Evolutionary conservation across 1,140 invertebrate genomes (phyloP).

Genomic region (Rhopalosiphum padi): DNA sequence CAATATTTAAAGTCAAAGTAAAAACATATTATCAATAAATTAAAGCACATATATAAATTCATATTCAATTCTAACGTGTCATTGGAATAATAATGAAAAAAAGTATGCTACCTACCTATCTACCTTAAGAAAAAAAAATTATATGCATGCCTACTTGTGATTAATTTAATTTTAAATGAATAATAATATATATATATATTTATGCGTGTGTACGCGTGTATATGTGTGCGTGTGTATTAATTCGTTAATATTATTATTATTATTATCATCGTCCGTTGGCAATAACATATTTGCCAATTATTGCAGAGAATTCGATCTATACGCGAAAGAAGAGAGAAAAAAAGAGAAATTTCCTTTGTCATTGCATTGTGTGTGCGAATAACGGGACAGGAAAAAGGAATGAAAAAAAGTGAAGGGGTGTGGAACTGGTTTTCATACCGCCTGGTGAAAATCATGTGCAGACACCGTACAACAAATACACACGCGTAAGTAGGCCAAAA

Average conservation of each 20-base stretch:
- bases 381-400: slow-evolving; percentile 54
- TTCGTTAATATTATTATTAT: background rate
- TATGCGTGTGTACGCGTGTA: background rate
- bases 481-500: slow-evolving; percentile 57
- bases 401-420: slow-evolving; percentile 56
- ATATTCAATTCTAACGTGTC: background rate
- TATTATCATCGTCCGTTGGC: background rate
- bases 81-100: background rate
- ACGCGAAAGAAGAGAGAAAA: background rate
- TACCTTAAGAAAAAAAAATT: background rate
- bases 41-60: background rate
- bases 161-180: background rate
- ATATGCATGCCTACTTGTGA: background rate
- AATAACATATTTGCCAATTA: slow-evolving; percentile 30
- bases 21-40: background rate
- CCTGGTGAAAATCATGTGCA: slow-evolving; percentile 56
- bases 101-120: background rate
- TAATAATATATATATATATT: background rate
- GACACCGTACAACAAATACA: slow-evolving; percentile 40
- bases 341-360: slow-evolving; percentile 58
- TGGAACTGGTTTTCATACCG: slow-evolving; percentile 57
- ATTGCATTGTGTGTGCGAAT: slow-evolving; percentile 52
- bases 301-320: slow-evolving; percentile 6
- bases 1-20: background rate
- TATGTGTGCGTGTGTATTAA: background rate